Conservation (phyloP, 2,797 vertebrate species). For the Gastrophryne carolinensis region DNA sequence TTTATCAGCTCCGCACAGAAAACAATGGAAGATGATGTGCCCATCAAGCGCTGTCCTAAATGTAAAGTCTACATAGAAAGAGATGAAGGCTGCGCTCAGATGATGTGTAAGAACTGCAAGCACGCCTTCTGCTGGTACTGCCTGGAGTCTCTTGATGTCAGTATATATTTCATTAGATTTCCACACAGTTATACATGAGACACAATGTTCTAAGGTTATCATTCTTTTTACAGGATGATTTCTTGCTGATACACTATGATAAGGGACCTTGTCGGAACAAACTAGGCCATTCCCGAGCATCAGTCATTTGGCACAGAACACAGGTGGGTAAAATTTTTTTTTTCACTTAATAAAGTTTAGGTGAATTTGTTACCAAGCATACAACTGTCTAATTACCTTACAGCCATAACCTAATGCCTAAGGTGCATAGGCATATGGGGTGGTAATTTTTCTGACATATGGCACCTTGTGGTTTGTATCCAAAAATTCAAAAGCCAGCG, state of each 20-base stretch:
- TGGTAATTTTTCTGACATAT: too few relatives aligned
- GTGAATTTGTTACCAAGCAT: too few relatives aligned
- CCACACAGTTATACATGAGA: background rate
- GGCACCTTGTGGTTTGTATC: too few relatives aligned
- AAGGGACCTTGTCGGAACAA: slow-evolving; percentile 98
- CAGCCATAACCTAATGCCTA: too few relatives aligned
- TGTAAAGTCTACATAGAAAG: slow-evolving; percentile 98
- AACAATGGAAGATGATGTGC: slow-evolving; percentile 79
- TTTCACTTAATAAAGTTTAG: too few relatives aligned
- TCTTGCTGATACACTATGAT: slow-evolving; percentile 97
- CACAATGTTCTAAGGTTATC: background rate
- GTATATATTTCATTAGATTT: slow-evolving; percentile 59
- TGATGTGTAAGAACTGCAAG: slow-evolving; percentile 99
- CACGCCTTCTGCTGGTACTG: slow-evolving; percentile 99
- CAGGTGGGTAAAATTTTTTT: slow-evolving; percentile 74
- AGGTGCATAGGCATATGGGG: too few relatives aligned
- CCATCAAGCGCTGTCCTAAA: slow-evolving; percentile 97
- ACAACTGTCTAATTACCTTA: too few relatives aligned
- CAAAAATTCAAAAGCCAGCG: too few relatives aligned
- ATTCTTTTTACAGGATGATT: slow-evolving; percentile 82
- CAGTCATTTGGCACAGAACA: slow-evolving; percentile 99
- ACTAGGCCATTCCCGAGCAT: slow-evolving; percentile 95
- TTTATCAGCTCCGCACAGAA: slow-evolving; percentile 68
- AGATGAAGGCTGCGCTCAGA: slow-evolving; percentile 96
- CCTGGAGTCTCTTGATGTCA: slow-evolving; percentile 96